Evolutionary conservation across 2,797 vertebrate species (phyloP), one percentile per base, ranked within the genome.

Genomic region (Anas flavirostris): DNA sequence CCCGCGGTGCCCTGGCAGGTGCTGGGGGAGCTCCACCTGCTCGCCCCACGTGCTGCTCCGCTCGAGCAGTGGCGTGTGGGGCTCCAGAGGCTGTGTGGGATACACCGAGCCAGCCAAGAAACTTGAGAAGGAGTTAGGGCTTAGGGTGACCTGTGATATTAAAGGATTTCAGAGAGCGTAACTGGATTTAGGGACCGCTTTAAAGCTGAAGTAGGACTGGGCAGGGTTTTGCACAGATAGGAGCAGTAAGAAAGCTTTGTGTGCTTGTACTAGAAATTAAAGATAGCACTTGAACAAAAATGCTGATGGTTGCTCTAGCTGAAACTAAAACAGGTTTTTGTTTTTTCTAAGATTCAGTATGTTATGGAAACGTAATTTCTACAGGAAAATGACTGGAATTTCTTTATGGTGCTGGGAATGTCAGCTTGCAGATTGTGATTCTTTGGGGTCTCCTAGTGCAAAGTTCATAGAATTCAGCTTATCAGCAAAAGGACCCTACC

Each of bases 71-170:
- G 87, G 29, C 50, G 81, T 93, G 91, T 89, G 85, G 87, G 90
- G 91, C 89, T 96, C 89, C 88, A 94, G 91, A 86, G 85, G 86
- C 90, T 84, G 78, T 91, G 92, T 88, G 94, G 69, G 91, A 85
- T 93, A 79, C 1, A 5, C 3, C 0, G 74, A 68, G 82, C 75
- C 23, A 93, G 95, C 95, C 95, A 96, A 95, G 97, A 97, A 97
- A 97, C 95, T 94, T 41, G 95, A 98, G 96, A 97, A 93, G 95
- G 89, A 96, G 92, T 96, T 64, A 43, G 13, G 91, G 94, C 83
- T 95, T 63, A 41, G 81, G 94, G 96, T 94, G 95, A 95, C 87
- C 94, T 90, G 78, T 83, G 90, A 90, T 96, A 96, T 95, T 92
- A 91, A 82, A 97, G 82, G 82, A 95, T 96, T 94, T 88, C 82